Conservation (phyloP, 1,140 invertebrate genomes). For the Drosophila sucinea region DNA sequence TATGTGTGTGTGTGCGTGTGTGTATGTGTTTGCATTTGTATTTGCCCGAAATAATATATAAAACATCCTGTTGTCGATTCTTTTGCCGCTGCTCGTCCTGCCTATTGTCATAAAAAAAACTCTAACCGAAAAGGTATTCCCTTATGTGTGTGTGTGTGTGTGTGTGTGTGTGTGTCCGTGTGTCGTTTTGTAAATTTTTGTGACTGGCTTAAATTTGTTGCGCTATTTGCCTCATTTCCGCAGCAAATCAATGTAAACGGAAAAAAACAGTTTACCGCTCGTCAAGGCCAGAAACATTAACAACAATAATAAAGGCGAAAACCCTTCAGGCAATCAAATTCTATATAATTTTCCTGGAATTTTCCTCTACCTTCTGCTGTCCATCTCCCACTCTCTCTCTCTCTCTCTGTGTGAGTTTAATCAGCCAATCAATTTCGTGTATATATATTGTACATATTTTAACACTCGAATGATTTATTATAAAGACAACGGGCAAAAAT, state of each 20-base stretch:
- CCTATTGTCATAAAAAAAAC: conserved; percentile 66
- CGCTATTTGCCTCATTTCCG: conserved; percentile 79
- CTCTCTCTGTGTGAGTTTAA: conserved; percentile 52
- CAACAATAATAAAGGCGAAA: conserved; percentile 25
- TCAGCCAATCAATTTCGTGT: conserved; percentile 74
- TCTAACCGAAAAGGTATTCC: conserved; percentile 51
- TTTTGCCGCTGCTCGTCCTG: conserved; percentile 27
- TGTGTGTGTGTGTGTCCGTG: conserved; percentile 13
- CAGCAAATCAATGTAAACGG: conserved; percentile 64
- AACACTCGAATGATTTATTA: conserved; percentile 60
- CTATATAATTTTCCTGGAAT: conserved; percentile 13
- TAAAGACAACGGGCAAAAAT: conserved; percentile 62
- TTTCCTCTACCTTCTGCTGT: neutral
- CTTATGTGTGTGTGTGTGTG: conserved; percentile 32
- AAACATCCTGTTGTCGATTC: conserved; percentile 74
- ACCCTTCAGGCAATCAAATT: conserved; percentile 29
- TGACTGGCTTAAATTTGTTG: conserved; percentile 76
- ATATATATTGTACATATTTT: conserved; percentile 58
- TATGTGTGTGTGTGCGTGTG: conserved; percentile 18
- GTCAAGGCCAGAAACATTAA: conserved; percentile 49
- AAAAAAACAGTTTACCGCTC: conserved; percentile 31
- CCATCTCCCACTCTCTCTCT: neutral
- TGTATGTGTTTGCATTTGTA: conserved; percentile 48
- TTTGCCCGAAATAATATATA: conserved; percentile 69
- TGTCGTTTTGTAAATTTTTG: conserved; percentile 41